Base-by-base conservation (phyloP, 2,888 invertebrate species). In the Abrostola tripartita region DNA sequence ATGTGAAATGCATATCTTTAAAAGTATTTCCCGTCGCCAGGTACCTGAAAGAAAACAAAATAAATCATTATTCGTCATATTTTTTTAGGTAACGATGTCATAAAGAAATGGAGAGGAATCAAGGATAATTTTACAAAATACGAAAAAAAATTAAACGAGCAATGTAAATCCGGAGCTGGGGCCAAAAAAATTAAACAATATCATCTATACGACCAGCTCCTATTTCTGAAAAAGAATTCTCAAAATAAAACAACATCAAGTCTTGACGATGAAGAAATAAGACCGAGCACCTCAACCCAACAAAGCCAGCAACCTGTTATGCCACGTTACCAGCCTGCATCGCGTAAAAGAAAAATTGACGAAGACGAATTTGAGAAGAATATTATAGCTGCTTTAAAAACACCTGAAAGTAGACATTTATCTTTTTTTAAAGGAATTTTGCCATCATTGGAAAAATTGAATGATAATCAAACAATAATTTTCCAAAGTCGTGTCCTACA, bases 1-100 rank as follows among this genome's bases (percentile, higher is more conserved):
- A 37, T 40, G 40, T 37, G 37, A 36, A 52, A 37, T 52, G 38
- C 24, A 52, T 52, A 52, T 52, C 38, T 52, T 24, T 36, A 37
- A 52, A 52, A 52, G 24, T 36, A 37, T 37, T 36, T 36, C 52
- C 52, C 52, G 52, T 52, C 24, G 52, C 52, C 37, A 52, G 37
- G 37, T 52, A 52, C 52, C 52, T 52, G 52, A 52, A 52, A 52
- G 37, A 52, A 52, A 52, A 36, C 40, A 40, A 40, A 40, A 40
- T 40, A 40, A 40, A 40, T 40, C 40, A 40, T 40, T 40, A 40
- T 40, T 40, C 40, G 10, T 40, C 40, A 40, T 40, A 40, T 40
- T 40, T 40, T 40, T 40, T 40, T 40, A 40, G 40, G 41, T 41
- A 41, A 41, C 41, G 41, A 41, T 41, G 41, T 41, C 41, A 41